Conservation (phyloP, 2,113 vertebrate species). For the Psittacula cyanocephala region DNA sequence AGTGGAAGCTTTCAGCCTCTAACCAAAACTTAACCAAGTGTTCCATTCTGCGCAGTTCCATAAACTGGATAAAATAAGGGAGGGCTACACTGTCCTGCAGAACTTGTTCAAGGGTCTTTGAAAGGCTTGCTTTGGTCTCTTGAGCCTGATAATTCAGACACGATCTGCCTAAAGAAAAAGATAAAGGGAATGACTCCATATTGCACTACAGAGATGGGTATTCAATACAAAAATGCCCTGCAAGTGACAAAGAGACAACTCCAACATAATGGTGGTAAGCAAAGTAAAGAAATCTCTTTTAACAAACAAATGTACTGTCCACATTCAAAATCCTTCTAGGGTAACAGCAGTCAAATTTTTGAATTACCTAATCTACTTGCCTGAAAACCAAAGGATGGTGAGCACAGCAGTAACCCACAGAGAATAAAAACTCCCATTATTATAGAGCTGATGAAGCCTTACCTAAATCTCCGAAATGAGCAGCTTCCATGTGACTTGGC, state of each 20-base stretch:
- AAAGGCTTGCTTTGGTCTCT: slow-evolving; percentile 94
- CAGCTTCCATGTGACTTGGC: slow-evolving; percentile 96
- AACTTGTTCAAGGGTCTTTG: slow-evolving; percentile 94
- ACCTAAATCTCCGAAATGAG: slow-evolving; percentile 97
- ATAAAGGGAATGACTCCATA: not conserved
- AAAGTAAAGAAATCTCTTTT: not conserved
- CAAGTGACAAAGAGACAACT: not conserved
- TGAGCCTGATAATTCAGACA: slow-evolving; percentile 93
- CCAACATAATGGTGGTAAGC: not conserved
- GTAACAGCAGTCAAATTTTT: not conserved
- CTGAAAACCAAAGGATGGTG: not conserved
- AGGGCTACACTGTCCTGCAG: slow-evolving; percentile 87
- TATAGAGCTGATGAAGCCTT: slow-evolving; percentile 6
- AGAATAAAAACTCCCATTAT: not conserved
- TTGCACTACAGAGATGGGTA: accelerated
- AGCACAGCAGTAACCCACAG: accelerated
- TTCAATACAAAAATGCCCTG: not conserved
- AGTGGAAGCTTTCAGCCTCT: slow-evolving; percentile 94
- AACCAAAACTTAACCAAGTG: slow-evolving; percentile 95
- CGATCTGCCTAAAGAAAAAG: slow-evolving; percentile 85
- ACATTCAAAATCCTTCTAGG: not conserved
- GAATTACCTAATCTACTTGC: not conserved
- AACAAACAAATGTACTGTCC: not conserved
- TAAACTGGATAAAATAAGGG: slow-evolving; percentile 93
- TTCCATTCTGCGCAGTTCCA: slow-evolving; percentile 87